Percentiles rank a stretch among this genome's conserved stretches.
Conservation (phyloP, 2,113 vertebrate genomes). For the Crotalus viridis region DNA sequence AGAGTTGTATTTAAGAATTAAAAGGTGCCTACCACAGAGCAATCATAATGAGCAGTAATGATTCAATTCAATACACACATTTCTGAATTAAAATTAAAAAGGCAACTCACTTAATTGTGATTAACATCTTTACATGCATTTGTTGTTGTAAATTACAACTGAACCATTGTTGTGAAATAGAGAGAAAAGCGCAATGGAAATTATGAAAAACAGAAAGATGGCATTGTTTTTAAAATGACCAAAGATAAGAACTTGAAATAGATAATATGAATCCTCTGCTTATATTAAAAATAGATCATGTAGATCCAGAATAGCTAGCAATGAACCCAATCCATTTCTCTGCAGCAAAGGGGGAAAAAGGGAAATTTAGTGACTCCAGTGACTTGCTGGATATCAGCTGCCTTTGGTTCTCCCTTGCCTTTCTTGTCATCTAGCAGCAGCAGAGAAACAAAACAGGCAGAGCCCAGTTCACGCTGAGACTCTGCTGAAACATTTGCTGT, state of each 20-base stretch:
- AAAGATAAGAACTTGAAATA: neutral
- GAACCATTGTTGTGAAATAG: no score
- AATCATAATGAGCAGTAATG: no score
- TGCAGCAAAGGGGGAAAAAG: neutral
- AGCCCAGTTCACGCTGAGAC: neutral
- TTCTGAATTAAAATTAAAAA: no score
- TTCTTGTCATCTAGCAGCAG: neutral
- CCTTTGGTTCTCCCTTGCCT: neutral
- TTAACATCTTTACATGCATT: no score
- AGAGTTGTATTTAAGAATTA: no score
- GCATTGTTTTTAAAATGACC: neutral
- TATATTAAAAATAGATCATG: neutral
- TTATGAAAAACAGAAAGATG: no score
- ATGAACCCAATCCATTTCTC: neutral
- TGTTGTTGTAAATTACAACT: no score
- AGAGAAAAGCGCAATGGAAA: no score
- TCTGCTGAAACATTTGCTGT: neutral
- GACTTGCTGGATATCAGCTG: neutral
- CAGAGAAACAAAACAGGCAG: neutral
- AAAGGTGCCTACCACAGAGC: no score
- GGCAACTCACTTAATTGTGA: no score
- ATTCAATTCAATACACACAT: no score
- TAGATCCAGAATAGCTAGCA: neutral
- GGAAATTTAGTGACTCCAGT: neutral
- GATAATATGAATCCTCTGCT: neutral